These are phyloP conservation scores for Lophotis ruficrista DNA, from an alignment of 2,113 vertebrate genomes.

Conservation along the genomic window DNA sequence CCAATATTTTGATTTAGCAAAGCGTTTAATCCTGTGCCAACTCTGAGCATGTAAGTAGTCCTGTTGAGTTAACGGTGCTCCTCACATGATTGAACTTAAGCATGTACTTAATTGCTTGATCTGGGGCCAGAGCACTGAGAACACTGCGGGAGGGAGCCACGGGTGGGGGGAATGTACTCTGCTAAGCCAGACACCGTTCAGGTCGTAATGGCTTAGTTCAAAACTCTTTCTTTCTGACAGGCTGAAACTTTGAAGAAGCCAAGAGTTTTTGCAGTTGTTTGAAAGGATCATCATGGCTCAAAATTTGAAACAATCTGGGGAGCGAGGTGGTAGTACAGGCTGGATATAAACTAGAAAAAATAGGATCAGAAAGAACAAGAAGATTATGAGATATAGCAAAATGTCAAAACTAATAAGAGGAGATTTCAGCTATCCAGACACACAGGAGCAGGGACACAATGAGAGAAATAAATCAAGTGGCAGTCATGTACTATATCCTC, in stretches of 20 bases:
- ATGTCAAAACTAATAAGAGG: slow-evolving; percentile 49
- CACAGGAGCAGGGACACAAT: slow-evolving; percentile 31
- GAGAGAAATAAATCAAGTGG: slow-evolving; percentile 37
- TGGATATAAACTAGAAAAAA: slow-evolving; percentile 45
- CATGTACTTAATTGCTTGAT: not conserved
- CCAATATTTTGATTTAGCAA: not conserved
- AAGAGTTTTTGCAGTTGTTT: not conserved
- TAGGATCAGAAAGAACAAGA: slow-evolving; percentile 35
- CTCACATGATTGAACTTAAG: not conserved
- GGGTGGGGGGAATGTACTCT: not conserved
- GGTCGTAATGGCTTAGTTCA: slow-evolving; percentile 6
- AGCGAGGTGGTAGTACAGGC: not conserved
- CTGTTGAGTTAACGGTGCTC: not conserved
- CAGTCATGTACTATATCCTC: slow-evolving; percentile 43
- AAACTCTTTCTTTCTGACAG: slow-evolving; percentile 4
- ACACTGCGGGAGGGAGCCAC: not conserved
- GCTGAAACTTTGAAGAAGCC: slow-evolving; percentile 9
- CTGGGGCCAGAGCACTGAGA: not conserved
- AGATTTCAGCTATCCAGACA: slow-evolving; percentile 52
- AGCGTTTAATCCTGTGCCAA: not conserved
- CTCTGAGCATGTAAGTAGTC: not conserved
- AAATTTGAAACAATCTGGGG: not conserved
- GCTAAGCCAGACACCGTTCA: not conserved
- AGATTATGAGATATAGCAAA: slow-evolving; percentile 51
- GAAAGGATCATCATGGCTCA: slow-evolving; percentile 14